A percentile compares a stretch with the other conserved stretches of the same genome.
phyloP scores from a whole-genome alignment of 2,888 invertebrate species.

The Druceiella hillmani region DNA sequence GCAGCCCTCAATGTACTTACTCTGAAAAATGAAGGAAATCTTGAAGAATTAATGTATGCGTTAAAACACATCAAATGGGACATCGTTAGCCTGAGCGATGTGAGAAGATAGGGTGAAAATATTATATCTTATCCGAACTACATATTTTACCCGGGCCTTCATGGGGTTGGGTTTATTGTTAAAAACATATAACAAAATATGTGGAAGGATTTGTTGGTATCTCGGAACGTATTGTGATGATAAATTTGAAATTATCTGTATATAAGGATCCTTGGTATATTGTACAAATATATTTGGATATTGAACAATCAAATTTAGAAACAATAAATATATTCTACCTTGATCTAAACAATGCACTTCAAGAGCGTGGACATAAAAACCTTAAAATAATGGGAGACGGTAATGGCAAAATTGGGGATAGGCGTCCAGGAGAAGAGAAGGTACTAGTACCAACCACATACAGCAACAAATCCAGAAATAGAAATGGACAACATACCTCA shows the following conservation, averaged over 20 bases:
- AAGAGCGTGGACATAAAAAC: constrained; percentile 21
- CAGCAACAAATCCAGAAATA: constrained; percentile 20
- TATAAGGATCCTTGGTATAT: constrained; percentile 24
- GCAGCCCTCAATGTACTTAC: too few species aligned
- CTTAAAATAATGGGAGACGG: constrained; percentile 21
- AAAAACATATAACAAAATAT: constrained; percentile 18
- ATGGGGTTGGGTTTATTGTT: constrained; percentile 25
- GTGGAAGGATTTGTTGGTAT: constrained; percentile 22
- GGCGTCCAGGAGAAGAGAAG: constrained; percentile 18
- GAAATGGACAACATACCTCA: constrained; percentile 19
- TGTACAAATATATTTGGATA: constrained; percentile 24
- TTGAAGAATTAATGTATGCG: too few species aligned
- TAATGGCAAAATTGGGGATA: constrained; percentile 21
- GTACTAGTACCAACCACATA: constrained; percentile 16
- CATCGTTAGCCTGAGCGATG: too few species aligned
- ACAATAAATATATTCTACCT: constrained; percentile 22
- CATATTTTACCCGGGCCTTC: constrained; percentile 18
- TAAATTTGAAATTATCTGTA: constrained; percentile 22
- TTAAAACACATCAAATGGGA: too few species aligned
- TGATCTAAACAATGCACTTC: constrained; percentile 21
- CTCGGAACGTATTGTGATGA: constrained; percentile 23
- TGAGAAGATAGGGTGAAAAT: too few species aligned
- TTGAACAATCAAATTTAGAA: constrained; percentile 19
- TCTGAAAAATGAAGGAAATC: too few species aligned
- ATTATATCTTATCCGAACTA: constrained; percentile 11